Evolutionary conservation across 2,113 vertebrate species (phyloP).

Genomic region (Mirza zaza): DNA sequence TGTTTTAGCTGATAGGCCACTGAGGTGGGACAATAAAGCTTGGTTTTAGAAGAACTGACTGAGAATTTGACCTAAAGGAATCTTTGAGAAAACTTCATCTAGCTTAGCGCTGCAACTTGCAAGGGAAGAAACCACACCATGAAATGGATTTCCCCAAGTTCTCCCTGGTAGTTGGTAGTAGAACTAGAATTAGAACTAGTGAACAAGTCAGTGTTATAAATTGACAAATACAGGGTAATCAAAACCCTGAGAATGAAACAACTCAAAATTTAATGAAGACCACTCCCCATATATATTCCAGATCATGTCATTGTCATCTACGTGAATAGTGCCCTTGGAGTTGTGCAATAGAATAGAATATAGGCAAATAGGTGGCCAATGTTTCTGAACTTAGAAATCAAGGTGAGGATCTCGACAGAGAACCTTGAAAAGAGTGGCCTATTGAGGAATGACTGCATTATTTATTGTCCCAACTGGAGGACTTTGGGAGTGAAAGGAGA

Average conservation of each 20-base stretch:
- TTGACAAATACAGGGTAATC: neutral
- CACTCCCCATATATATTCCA: neutral
- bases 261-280: neutral
- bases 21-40: neutral
- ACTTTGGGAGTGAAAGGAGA: neutral
- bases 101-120: neutral
- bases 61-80: neutral
- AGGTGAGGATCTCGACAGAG: neutral
- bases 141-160: neutral
- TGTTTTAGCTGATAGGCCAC: neutral
- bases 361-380: rapidly evolving
- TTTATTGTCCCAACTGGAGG: neutral
- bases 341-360: neutral
- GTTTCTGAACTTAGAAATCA: neutral
- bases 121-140: neutral
- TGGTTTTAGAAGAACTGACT: neutral
- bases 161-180: neutral
- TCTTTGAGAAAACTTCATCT: neutral
- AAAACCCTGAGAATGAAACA: neutral
- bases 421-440: neutral
- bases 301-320: neutral
- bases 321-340: neutral
- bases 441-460: neutral
- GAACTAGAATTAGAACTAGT: neutral
- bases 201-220: neutral